Conservation (phyloP, 2,888 invertebrate species). For the Cecidostiba fungosa region DNA sequence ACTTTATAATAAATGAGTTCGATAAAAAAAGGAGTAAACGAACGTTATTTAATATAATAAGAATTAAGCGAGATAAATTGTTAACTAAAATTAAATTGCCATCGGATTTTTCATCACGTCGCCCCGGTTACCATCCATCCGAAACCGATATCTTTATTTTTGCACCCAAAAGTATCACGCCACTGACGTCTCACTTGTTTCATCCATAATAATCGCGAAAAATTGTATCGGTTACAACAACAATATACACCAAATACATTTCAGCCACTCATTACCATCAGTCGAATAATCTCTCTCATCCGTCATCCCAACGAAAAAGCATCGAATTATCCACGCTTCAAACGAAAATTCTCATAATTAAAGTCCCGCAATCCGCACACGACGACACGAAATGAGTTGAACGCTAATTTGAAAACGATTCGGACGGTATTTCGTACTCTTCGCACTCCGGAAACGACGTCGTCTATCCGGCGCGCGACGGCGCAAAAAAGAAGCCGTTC, state of each 20-base stretch:
- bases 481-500: neutral
- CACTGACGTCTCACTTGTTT: neutral
- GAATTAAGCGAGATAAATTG: neutral
- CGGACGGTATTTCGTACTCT: slow-evolving; percentile 7
- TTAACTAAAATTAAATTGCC: neutral
- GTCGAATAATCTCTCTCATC: neutral
- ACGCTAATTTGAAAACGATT: slow-evolving; percentile 56
- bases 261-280: too few relatives aligned
- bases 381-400: neutral
- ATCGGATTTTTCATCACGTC: neutral
- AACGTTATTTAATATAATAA: neutral
- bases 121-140: neutral
- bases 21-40: neutral
- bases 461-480: neutral
- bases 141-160: neutral
- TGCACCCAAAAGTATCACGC: too few relatives aligned
- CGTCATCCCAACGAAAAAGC: neutral
- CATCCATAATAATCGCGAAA: neutral
- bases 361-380: neutral
- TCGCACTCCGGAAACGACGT: slow-evolving; percentile 9
- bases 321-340: neutral
- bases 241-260: too few relatives aligned
- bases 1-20: neutral
- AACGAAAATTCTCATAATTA: neutral
- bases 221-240: too few relatives aligned